These are phyloP conservation scores for Alosa sapidissima DNA, from an alignment of 2,797 vertebrate species.

Conservation along the genomic window DNA sequence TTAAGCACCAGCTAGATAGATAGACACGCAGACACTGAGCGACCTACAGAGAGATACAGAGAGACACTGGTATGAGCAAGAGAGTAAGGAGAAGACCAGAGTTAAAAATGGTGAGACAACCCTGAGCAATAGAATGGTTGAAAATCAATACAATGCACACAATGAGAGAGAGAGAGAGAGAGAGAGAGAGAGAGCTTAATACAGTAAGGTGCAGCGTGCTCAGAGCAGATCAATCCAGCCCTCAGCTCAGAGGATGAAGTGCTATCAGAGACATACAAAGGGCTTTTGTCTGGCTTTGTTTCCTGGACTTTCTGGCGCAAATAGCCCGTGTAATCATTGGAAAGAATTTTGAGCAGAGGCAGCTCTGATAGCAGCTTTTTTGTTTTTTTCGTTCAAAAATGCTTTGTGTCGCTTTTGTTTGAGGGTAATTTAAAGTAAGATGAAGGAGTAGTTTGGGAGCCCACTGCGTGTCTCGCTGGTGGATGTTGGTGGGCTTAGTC, in stretches of 20 bases:
- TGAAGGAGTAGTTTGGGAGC: background rate
- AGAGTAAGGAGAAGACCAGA: background rate
- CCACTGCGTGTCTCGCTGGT: background rate
- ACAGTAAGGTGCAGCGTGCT: constrained; percentile 12
- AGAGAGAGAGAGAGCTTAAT: background rate
- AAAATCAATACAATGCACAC: constrained; percentile 14
- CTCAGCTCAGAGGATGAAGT: background rate
- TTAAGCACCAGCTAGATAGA: background rate
- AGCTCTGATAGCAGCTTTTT: background rate
- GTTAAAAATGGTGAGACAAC: background rate
- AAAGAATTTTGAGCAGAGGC: background rate
- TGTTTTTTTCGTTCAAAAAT: background rate
- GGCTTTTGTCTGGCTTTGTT: constrained; percentile 24
- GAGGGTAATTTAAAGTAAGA: background rate
- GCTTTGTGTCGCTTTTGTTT: constrained; percentile 6
- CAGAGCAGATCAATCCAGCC: constrained; percentile 7
- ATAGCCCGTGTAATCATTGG: background rate
- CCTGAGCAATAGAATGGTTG: background rate
- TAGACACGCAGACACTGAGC: background rate
- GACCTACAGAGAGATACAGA: background rate
- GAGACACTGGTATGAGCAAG: background rate
- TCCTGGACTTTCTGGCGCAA: background rate
- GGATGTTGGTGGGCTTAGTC: background rate
- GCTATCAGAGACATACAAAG: constrained; percentile 32
- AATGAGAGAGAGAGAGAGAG: constrained; percentile 21